Conservation (phyloP, 2,888 invertebrate species). For the Siphlonurus alternatus region DNA sequence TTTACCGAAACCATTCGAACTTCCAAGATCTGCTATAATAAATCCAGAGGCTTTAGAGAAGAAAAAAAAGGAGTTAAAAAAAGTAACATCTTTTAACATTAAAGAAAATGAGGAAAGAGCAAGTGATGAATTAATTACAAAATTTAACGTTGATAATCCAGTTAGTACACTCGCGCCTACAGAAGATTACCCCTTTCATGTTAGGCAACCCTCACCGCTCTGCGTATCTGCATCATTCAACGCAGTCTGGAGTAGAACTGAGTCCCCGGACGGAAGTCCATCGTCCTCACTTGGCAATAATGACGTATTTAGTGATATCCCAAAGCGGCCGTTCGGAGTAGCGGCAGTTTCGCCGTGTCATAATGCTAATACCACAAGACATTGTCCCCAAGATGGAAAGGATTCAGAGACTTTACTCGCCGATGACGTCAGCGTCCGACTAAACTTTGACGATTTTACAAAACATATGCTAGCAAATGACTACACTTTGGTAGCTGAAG, state of each 20-base stretch:
- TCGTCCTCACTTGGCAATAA: too few relatives aligned
- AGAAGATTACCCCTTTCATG: neutral
- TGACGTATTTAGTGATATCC: neutral
- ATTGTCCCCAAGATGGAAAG: too few relatives aligned
- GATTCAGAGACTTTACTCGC: neutral
- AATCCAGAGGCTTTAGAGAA: too few relatives aligned
- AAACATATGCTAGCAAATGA: conserved; percentile 1
- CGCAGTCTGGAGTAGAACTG: neutral
- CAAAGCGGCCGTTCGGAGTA: neutral
- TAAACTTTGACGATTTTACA: neutral
- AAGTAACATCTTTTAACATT: too few relatives aligned
- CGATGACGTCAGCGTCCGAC: neutral
- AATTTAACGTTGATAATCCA: too few relatives aligned
- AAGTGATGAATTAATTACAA: neutral
- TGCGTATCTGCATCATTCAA: neutral
- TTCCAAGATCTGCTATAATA: too few relatives aligned
- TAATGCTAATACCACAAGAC: too few relatives aligned
- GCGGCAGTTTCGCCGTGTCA: neutral
- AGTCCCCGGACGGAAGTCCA: neutral
- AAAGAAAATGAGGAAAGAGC: too few relatives aligned
- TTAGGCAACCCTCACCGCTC: neutral
- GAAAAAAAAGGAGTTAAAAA: too few relatives aligned
- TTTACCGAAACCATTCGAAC: too few relatives aligned
- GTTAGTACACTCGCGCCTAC: too few relatives aligned
- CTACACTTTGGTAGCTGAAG: neutral